phyloP scores from a whole-genome alignment of 2,113 vertebrate genomes.

The Aptenodytes patagonicus region DNA sequence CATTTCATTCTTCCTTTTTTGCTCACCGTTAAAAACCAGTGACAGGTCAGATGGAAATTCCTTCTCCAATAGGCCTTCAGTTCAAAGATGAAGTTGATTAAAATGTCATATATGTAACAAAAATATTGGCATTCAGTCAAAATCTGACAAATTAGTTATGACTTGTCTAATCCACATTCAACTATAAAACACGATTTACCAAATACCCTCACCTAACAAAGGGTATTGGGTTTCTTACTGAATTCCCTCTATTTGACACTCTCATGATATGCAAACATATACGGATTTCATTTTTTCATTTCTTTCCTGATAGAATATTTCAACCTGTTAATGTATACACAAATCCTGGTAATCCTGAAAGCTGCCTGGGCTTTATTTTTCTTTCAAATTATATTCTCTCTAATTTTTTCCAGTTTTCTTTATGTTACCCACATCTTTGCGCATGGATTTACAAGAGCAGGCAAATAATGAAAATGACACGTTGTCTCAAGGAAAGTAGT shows the following conservation, averaged over 20 bases:
- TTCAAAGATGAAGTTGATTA: conserved; percentile 38
- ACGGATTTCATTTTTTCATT: conserved; percentile 30
- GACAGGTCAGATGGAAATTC: background rate
- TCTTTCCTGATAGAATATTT: background rate
- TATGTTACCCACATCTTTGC: background rate
- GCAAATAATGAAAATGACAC: background rate
- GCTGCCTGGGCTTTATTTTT: background rate
- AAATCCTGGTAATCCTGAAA: conserved; percentile 29
- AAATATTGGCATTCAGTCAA: conserved; percentile 41
- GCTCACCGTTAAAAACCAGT: background rate
- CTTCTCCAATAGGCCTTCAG: background rate
- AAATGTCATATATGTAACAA: background rate
- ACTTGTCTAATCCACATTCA: conserved; percentile 38
- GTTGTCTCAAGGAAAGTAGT: background rate
- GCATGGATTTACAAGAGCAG: background rate
- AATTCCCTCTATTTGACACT: background rate
- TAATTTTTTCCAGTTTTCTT: background rate
- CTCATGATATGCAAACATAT: background rate
- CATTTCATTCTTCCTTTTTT: background rate
- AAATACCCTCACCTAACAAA: background rate
- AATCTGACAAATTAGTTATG: conserved; percentile 47
- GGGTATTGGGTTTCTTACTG: conserved; percentile 2
- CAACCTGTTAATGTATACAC: background rate
- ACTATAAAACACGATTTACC: conserved; percentile 31
- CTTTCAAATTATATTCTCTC: background rate